These are phyloP conservation scores for Coranthus polyacanthus DNA, from an alignment of 2,797 vertebrate genomes.

Conservation along the genomic window DNA sequence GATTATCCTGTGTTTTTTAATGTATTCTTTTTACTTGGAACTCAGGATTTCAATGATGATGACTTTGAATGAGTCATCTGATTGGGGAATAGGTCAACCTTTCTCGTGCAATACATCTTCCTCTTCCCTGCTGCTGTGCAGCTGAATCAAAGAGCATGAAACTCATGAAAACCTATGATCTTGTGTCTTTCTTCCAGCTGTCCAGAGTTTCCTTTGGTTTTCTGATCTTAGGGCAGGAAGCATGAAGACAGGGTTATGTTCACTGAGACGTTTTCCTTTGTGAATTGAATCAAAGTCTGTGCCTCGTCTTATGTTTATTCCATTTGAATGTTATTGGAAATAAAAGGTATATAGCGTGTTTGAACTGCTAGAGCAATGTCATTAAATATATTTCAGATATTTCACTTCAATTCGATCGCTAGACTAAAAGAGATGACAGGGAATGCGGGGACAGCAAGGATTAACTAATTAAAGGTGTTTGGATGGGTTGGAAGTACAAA, in stretches of 20 bases:
- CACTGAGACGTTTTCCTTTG: slow-evolving; percentile 31
- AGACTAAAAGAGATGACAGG: no score
- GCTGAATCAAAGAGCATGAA: slow-evolving; percentile 29
- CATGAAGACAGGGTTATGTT: slow-evolving; percentile 46
- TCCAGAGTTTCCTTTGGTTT: slow-evolving; percentile 50
- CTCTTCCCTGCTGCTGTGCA: slow-evolving; percentile 26
- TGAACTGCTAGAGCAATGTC: background rate
- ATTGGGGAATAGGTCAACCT: slow-evolving; percentile 40
- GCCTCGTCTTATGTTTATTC: slow-evolving; percentile 22
- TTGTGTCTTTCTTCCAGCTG: slow-evolving; percentile 50
- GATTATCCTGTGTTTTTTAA: slow-evolving; percentile 5
- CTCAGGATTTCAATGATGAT: slow-evolving; percentile 10
- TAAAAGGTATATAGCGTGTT: slow-evolving; percentile 2
- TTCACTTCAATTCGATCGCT: no score
- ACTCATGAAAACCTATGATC: slow-evolving; percentile 36
- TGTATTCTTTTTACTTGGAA: slow-evolving; percentile 10
- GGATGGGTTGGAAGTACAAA: no score
- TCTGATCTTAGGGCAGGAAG: slow-evolving; percentile 33
- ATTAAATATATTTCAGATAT: no score
- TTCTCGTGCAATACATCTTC: slow-evolving; percentile 31
- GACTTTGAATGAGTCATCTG: slow-evolving; percentile 59
- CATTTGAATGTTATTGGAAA: slow-evolving; percentile 1
- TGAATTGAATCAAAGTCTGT: slow-evolving; percentile 31
- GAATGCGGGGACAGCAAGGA: no score
- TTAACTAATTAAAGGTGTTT: no score